Conservation (phyloP, 2,888 invertebrate genomes). For the Pyrochroa serraticornis region DNA sequence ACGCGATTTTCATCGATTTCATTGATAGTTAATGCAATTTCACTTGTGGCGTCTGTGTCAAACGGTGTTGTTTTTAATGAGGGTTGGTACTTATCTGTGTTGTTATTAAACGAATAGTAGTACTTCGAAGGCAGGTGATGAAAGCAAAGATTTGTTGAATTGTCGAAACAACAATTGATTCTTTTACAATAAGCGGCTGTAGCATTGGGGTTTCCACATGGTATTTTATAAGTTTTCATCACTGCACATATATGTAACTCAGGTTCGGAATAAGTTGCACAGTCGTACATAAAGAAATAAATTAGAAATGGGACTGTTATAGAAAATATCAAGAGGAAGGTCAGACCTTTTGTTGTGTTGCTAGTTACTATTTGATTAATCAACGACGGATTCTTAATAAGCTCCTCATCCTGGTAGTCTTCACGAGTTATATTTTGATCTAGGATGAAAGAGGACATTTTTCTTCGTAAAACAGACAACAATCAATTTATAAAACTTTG, state of each 20-base stretch:
- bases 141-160: constrained; percentile 44
- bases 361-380: constrained; percentile 13
- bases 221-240: constrained; percentile 42
- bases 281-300: constrained; percentile 39
- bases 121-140: constrained; percentile 53
- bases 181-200: constrained; percentile 39
- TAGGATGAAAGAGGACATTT: not conserved
- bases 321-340: constrained; percentile 35
- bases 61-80: constrained; percentile 37
- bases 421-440: constrained; percentile 17
- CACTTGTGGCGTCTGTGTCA: constrained; percentile 26
- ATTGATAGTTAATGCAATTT: constrained; percentile 37
- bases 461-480: too few species aligned
- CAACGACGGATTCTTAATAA: not conserved
- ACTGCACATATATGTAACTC: constrained; percentile 44
- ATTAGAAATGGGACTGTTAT: constrained; percentile 38
- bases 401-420: constrained; percentile 5
- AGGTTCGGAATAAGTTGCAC: constrained; percentile 18
- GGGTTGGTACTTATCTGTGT: constrained; percentile 18
- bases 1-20: constrained; percentile 38
- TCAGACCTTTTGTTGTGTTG: constrained; percentile 26
- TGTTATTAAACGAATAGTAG: constrained; percentile 35
- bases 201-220: constrained; percentile 48
- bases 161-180: constrained; percentile 50
- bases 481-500: too few species aligned